Percentiles rank a stretch among this genome's conserved stretches.
Evolutionary conservation across 1,140 invertebrate species (phyloP).

Genomic region (Zaprionus lachaisei): DNA sequence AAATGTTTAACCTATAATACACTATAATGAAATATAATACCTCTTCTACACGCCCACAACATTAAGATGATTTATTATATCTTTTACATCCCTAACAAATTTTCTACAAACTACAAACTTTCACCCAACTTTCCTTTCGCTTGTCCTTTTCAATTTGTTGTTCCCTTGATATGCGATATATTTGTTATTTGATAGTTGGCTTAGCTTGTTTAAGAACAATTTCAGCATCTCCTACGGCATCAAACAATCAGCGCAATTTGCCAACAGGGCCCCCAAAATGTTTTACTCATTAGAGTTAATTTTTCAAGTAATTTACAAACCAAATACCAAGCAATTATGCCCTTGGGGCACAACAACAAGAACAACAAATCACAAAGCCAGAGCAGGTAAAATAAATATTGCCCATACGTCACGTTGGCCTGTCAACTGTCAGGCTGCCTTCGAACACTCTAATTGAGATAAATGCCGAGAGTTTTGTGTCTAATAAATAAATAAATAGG

Average conservation of each 20-base stretch:
- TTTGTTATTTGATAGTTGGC: background rate
- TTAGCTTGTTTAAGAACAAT: background rate
- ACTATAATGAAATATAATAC: background rate
- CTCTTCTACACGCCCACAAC: background rate
- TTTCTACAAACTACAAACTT: background rate
- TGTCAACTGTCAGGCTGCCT: slow-evolving; percentile 43
- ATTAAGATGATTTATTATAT: background rate
- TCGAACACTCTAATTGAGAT: slow-evolving; percentile 64
- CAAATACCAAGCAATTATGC: slow-evolving; percentile 48
- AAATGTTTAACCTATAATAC: too few species aligned
- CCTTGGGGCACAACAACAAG: slow-evolving; percentile 25
- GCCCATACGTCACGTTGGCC: slow-evolving; percentile 53
- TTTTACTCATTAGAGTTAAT: slow-evolving; percentile 24
- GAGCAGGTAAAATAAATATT: slow-evolving; percentile 46
- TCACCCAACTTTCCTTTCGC: background rate
- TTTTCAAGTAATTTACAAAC: slow-evolving; percentile 45
- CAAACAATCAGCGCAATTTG: slow-evolving; percentile 1
- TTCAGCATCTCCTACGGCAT: background rate
- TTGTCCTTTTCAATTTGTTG: background rate
- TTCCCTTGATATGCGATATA: background rate
- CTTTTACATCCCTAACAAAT: background rate
- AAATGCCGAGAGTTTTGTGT: slow-evolving; percentile 38
- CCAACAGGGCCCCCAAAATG: background rate
- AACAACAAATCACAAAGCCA: slow-evolving; percentile 23
- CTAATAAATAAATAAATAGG: slow-evolving; percentile 36